Conservation (phyloP, 2,113 vertebrate species). For the Gnathonemus echidnorhynchus region DNA sequence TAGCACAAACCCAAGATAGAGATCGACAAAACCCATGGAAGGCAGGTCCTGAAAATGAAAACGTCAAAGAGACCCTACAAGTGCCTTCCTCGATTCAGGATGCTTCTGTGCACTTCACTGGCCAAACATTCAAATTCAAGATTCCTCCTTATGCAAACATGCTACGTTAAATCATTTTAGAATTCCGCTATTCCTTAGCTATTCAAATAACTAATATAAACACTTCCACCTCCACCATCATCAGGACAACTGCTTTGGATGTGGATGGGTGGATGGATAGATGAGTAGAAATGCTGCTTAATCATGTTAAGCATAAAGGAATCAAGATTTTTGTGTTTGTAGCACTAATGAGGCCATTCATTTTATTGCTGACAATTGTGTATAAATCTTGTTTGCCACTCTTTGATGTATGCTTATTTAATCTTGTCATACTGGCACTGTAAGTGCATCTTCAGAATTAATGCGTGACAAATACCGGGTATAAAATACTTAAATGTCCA, state of each 20-base stretch:
- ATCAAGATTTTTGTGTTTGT: conserved; percentile 2
- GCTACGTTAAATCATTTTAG: background rate
- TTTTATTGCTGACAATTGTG: conserved; percentile 7
- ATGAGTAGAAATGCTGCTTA: background rate
- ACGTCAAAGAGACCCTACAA: background rate
- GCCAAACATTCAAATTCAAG: background rate
- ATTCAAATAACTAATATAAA: background rate
- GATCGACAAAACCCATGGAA: background rate
- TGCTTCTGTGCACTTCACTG: background rate
- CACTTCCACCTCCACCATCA: background rate
- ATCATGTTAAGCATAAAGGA: conserved; percentile 5
- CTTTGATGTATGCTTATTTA: conserved; percentile 8
- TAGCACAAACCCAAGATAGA: background rate
- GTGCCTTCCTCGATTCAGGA: background rate
- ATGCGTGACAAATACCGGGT: background rate
- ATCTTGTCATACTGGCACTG: background rate
- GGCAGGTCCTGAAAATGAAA: background rate
- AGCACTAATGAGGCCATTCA: background rate
- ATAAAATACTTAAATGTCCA: background rate
- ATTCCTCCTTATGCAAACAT: background rate
- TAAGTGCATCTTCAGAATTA: conserved; percentile 2
- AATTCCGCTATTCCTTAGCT: background rate
- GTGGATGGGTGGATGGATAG: background rate
- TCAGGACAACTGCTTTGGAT: background rate
- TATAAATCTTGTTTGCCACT: conserved; percentile 2